Evolutionary conservation across 2,888 invertebrate genomes (phyloP).

Genomic region (Rotaria magnacalcarata): DNA sequence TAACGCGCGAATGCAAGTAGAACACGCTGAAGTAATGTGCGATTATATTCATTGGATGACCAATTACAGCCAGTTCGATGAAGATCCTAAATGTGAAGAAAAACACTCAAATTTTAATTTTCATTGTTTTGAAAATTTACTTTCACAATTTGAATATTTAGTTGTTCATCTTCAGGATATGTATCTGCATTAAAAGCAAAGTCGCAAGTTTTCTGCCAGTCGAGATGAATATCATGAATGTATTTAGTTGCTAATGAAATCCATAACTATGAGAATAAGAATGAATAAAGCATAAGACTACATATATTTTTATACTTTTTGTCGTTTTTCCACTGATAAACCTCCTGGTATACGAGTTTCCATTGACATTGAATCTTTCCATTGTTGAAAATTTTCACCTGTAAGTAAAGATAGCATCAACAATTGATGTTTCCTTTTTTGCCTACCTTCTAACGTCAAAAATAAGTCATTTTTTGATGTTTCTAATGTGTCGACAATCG

Average conservation of each 20-base stretch:
- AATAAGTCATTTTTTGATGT: neutral
- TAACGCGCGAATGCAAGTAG: conserved; percentile 89
- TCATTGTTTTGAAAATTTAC: neutral
- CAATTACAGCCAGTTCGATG: conserved; percentile 81
- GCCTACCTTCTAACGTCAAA: neutral
- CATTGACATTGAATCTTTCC: conserved; percentile 94
- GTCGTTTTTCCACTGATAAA: conserved; percentile 84
- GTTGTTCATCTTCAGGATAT: conserved; percentile 86
- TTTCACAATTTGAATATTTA: conserved; percentile 92
- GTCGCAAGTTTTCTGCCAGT: conserved; percentile 79
- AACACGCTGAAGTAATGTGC: conserved; percentile 84
- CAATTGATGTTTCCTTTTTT: neutral
- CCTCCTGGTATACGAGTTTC: conserved; percentile 88
- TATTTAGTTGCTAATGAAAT: conserved; percentile 83
- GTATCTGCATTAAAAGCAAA: conserved; percentile 86
- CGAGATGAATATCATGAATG: conserved; percentile 71
- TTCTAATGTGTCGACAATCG: neutral
- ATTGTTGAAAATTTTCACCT: conserved; percentile 70
- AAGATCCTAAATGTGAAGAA: conserved; percentile 66
- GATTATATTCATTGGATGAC: conserved; percentile 83
- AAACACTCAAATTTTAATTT: neutral
- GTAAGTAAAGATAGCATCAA: neutral
- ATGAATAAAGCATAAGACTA: neutral
- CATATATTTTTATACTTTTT: conserved; percentile 65
- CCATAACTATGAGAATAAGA: conserved; percentile 71